phyloP scores from a whole-genome alignment of 2,888 invertebrate species.

The Andrena minutula region DNA sequence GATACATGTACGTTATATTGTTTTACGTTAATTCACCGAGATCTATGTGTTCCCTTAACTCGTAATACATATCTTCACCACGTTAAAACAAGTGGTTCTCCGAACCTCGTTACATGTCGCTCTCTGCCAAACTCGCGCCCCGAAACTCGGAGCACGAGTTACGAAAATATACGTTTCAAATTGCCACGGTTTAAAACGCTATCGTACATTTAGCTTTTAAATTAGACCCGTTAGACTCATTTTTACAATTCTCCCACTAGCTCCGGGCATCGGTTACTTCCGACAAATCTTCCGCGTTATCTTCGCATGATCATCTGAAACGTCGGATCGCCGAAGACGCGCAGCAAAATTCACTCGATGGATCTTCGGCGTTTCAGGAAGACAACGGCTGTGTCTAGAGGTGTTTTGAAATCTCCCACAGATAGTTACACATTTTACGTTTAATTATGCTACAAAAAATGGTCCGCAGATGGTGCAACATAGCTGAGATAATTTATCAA shows the following conservation, averaged over 20 bases:
- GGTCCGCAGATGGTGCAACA: slow-evolving; percentile 33
- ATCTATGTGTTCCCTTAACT: slow-evolving; percentile 24
- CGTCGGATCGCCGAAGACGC: background rate
- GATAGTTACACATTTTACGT: slow-evolving; percentile 28
- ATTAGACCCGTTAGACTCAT: background rate
- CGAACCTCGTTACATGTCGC: slow-evolving; percentile 6
- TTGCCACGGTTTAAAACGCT: background rate
- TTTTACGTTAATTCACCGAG: slow-evolving; percentile 12
- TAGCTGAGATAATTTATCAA: slow-evolving; percentile 32
- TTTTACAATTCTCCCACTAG: background rate
- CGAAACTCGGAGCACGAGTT: slow-evolving; percentile 6
- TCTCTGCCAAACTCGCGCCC: slow-evolving; percentile 7
- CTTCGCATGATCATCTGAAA: slow-evolving; percentile 3
- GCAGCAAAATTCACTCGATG: slow-evolving; percentile 14
- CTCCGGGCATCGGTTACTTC: background rate
- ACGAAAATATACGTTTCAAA: slow-evolving; percentile 20
- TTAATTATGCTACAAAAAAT: slow-evolving; percentile 45
- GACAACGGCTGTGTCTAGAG: slow-evolving; percentile 30
- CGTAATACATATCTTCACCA: slow-evolving; percentile 21
- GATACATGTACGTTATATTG: slow-evolving; percentile 8
- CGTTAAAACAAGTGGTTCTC: slow-evolving; percentile 12
- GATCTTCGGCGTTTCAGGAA: slow-evolving; percentile 35
- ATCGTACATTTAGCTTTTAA: background rate
- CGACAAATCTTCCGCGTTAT: background rate
- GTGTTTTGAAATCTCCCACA: slow-evolving; percentile 36